A percentile compares a stretch with the other conserved stretches of the same genome.
phyloP scores from a whole-genome alignment of 1,140 invertebrate genomes.

The Halictus rubicundus region DNA sequence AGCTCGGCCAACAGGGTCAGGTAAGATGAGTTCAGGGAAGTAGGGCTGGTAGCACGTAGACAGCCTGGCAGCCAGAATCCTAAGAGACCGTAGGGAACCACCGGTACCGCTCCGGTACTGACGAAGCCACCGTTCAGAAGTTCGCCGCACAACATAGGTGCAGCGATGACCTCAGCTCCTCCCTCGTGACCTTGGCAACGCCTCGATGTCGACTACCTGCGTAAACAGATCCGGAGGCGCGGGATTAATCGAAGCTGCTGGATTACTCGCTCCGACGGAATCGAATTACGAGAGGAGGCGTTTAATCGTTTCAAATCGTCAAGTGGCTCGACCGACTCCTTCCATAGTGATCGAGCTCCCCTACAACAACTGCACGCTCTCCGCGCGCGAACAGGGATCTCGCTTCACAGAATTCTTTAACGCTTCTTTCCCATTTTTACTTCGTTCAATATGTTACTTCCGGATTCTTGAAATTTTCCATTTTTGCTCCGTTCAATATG shows the following conservation, averaged over 20 bases:
- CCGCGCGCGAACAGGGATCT: too few species aligned
- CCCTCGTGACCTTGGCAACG: conserved; percentile 65
- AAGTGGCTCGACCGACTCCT: neutral
- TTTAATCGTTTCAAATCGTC: conserved; percentile 4
- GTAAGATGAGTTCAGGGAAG: conserved; percentile 75
- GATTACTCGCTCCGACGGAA: neutral
- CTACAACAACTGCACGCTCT: too few species aligned
- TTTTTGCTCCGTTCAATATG: too few species aligned
- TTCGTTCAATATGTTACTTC: too few species aligned
- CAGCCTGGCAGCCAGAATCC: conserved; percentile 78
- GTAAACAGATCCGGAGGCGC: conserved; percentile 3
- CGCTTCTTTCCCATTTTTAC: too few species aligned
- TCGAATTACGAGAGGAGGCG: neutral
- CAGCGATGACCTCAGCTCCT: conserved; percentile 66
- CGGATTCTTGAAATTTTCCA: too few species aligned
- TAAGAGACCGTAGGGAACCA: conserved; percentile 77
- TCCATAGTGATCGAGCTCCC: neutral
- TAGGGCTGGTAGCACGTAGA: conserved; percentile 75
- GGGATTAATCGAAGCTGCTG: conserved; percentile 30
- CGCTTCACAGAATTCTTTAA: too few species aligned
- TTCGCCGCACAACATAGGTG: conserved; percentile 81
- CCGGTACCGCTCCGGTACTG: conserved; percentile 79
- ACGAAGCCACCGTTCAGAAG: conserved; percentile 79
- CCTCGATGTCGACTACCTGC: conserved; percentile 59
- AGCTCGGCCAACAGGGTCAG: conserved; percentile 76